Evolutionary conservation across 1,140 invertebrate species (phyloP), one percentile per base, ranked within the genome.

Genomic region (Samia ricini): DNA sequence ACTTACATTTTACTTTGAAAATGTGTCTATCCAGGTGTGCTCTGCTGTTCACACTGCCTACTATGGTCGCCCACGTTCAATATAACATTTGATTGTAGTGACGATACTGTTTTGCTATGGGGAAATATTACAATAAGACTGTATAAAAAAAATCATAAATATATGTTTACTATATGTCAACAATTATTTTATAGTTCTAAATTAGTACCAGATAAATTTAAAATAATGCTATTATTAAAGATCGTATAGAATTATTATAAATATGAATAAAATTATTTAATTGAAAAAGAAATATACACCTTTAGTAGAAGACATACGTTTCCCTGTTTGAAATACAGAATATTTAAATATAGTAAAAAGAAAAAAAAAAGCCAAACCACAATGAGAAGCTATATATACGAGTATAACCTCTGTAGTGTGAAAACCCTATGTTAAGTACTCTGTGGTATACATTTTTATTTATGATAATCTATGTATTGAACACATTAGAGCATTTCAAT

Each of bases 1-100:
- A 58, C 42, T 56, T 64, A 56, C 29, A 79, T 86, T 86, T 81
- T 77, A 84, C 77, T 86, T 83, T 81, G 69, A 80, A 80, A 81
- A 74, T 69, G 66, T 52, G 66, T 52, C 52, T 60, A 72, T 71
- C 80, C 77, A 85, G 78, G 81, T 84, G 80, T 77, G 59, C 63
- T 55, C 18, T 57, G 33, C n/a, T 12, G 33, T 42, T 42, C 10
- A 42, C 7, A 42, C 33, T 42, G 33, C 1, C 10, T 42, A 42
- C 33, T 5, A 36, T 42, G 10, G 3, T 7, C 33, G 33, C 33
- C 33, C 4, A 42, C 33, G 33, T 42, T 42, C 33, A 12, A 42
- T 42, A 42, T 42, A 42, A 42, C 1, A 42, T 42, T 42, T 42
- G 12, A 42, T 42, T 4, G 12, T 42, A 12, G 8, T 42, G 33